Evolutionary conservation across 1,140 invertebrate species (phyloP).

Genomic region (Mercenaria mercenaria): DNA sequence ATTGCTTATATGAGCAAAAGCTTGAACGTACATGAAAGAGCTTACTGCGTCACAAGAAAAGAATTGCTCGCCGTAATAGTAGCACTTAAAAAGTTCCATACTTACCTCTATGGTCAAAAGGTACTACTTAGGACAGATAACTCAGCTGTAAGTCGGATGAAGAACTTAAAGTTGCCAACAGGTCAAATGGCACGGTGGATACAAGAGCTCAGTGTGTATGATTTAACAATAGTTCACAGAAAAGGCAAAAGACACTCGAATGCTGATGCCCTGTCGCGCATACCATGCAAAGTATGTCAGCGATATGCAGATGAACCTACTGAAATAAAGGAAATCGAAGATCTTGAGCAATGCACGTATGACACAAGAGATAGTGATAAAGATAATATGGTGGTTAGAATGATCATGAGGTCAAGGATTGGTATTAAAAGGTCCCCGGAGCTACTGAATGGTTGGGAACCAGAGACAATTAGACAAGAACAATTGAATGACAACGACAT

Average conservation of each 20-base stretch:
- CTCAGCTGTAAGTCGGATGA: conserved; percentile 71
- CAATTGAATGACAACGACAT: too few relatives aligned
- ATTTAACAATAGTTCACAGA: conserved; percentile 72
- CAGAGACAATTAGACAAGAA: not conserved
- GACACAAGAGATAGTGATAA: too few relatives aligned
- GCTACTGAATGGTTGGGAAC: too few relatives aligned
- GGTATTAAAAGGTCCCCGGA: too few relatives aligned
- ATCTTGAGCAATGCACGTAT: too few relatives aligned
- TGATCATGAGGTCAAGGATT: too few relatives aligned
- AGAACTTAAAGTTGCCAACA: conserved; percentile 56
- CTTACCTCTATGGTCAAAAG: conserved; percentile 69
- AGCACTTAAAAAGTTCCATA: conserved; percentile 64
- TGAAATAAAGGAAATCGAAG: too few relatives aligned
- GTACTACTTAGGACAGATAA: conserved; percentile 72
- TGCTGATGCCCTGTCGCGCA: conserved; percentile 73
- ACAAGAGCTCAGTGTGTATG: conserved; percentile 25
- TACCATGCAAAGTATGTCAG: not conserved
- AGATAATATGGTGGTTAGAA: too few relatives aligned
- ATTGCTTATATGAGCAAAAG: conserved; percentile 71
- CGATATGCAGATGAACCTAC: too few relatives aligned
- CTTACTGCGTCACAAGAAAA: conserved; percentile 83
- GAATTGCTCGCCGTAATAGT: conserved; percentile 73
- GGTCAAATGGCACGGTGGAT: conserved; percentile 77
- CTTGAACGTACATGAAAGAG: conserved; percentile 83
- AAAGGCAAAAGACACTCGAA: conserved; percentile 69